Evolutionary conservation across 2,888 invertebrate genomes (phyloP), one percentile per base, ranked within the genome.

Genomic region (Xanthorhoe designata): DNA sequence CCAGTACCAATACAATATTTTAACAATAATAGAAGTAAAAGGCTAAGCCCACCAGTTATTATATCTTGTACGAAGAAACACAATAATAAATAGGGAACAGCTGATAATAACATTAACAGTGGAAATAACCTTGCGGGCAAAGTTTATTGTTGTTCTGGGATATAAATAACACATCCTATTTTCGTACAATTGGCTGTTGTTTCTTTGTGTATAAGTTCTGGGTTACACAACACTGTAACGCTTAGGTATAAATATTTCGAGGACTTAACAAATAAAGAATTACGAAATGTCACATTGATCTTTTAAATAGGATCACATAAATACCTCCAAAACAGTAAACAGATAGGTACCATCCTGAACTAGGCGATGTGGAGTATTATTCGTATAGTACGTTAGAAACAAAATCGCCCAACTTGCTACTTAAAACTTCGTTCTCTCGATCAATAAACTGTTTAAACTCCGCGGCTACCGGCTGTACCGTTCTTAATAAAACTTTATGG

Each of bases 401-500:
- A 42, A 13, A 13, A 13, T 42, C 38, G 10, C 10, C 13, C 8
- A 9, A 35, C 10, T 42, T 13, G 13, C 38, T 13, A 13, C 13
- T 13, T 3, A 42, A 42, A 42, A 10, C 13, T 13, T 42, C 9
- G 9, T 10, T n/a, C n/a, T n/a, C 24, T 32, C 32, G 32, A 32
- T 42, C 13, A 42, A 13, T 42, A 13, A 42, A 42, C 38, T 13
- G 38, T 42, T 42, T 42, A 42, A 42, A 42, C 38, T 10, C 13
- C 38, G 38, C 32, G 32, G 32, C 38, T 42, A 42, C 38, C 38
- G 38, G 47, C 18, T 51, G 45, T 35, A 61, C 49, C 15, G 60
- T 61, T 57, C 42, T 17, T 42, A 67, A 63, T 64, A 67, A 71
- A 68, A 69, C 71, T 66, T 61, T 61, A 65, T 61, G 62, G 68